Conservation (phyloP, 2,113 vertebrate species). For the Turnix velox region DNA sequence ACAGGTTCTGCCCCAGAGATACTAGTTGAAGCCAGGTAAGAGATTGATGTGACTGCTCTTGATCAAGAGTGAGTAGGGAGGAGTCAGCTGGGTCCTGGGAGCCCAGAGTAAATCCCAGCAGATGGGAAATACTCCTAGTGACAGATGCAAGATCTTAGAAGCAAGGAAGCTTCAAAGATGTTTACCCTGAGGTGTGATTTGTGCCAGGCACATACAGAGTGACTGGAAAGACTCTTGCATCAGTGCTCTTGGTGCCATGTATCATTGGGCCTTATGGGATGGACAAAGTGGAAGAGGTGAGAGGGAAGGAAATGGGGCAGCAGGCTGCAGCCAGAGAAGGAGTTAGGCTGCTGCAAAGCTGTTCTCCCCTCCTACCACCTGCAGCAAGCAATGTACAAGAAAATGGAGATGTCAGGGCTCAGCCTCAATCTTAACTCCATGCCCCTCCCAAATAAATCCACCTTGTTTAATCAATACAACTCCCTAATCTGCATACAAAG, state of each 20-base stretch:
- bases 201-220: neutral
- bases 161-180: neutral
- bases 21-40: neutral
- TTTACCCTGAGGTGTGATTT: slow-evolving; percentile 22
- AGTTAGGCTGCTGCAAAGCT: neutral
- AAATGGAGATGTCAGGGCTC: neutral
- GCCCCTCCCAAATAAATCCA: neutral
- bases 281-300: neutral
- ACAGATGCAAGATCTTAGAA: slow-evolving; percentile 37
- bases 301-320: neutral
- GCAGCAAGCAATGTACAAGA: neutral
- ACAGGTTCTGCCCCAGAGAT: neutral
- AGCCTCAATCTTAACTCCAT: neutral
- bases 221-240: neutral
- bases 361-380: neutral
- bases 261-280: neutral
- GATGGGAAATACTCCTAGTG: slow-evolving; percentile 35
- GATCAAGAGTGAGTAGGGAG: neutral
- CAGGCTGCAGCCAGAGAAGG: neutral
- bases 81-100: neutral
- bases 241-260: neutral
- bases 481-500: neutral
- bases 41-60: neutral
- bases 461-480: neutral
- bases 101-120: slow-evolving; percentile 5